Evolutionary conservation across 2,888 invertebrate species (phyloP), one percentile per base, ranked within the genome.

Genomic region (Drosophila yooni): DNA sequence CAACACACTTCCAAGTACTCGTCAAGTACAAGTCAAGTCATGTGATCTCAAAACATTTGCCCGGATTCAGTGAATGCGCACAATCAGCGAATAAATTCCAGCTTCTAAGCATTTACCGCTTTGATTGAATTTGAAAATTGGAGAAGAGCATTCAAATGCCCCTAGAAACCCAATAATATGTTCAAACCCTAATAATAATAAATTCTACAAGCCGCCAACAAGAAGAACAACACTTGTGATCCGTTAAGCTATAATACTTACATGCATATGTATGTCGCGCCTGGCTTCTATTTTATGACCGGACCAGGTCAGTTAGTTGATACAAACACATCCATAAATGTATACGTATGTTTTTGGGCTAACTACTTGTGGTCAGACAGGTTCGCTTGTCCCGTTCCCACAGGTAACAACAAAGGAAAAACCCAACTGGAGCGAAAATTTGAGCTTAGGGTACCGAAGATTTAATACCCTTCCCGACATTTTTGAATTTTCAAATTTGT

Each of bases 331-430:
- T 15, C 15, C 29, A 31, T 31, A 11, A 21, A 21, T 48, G 7
- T 46, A 18, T 52, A 10, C 4, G 4, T 34, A 25, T 54, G 27
- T 40, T 13, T 43, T 52, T 46, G 51, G 43, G 33, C 15, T 21
- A 64, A 65, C 65, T 56, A 65, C 56, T 46, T 52, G 57, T 57
- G 40, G 52, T 36, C 57, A 40, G 57, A 36, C 76, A 74, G 74
- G 60, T 74, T 64, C 50, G 51, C 52, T 46, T 29, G 18, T 57
- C 4, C 59, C 59, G 63, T 58, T 64, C 64, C 70, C 74, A 64
- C 63, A 58, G 63, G 40, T 27, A 50, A 18, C 6, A 31, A 40
- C 7, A 34, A 25, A 43, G n/a, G 13, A 29, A 13, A 38, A 48
- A 21, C 38, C 27, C 38, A 27, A 56, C 6, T 2, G 18, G 2